These are phyloP conservation scores for Pao palembangensis DNA, from an alignment of 2,113 vertebrate species.

Conservation along the genomic window DNA sequence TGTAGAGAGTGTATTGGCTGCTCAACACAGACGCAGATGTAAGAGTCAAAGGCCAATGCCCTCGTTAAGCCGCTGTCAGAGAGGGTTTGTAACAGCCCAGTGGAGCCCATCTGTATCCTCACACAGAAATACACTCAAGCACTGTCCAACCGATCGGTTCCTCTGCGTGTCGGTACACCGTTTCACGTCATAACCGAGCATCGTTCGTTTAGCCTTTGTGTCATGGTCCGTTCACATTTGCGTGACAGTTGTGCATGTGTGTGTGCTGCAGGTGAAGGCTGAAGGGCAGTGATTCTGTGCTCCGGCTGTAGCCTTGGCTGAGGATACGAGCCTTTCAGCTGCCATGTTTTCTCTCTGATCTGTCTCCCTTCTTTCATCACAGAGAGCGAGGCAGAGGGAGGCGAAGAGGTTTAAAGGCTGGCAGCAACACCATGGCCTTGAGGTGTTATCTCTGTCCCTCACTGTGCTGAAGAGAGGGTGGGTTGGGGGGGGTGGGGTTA, in stretches of 20 bases:
- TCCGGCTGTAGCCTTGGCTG: constrained; percentile 48
- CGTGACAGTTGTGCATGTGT: not conserved
- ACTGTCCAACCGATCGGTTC: constrained; percentile 19
- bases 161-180: not conserved
- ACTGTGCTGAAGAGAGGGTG: constrained; percentile 48
- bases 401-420: constrained; percentile 60
- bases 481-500: constrained; percentile 11
- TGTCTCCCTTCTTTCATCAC: constrained; percentile 56
- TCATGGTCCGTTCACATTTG: not conserved
- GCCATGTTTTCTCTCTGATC: constrained; percentile 64
- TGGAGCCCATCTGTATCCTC: constrained; percentile 57
- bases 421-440: constrained; percentile 66
- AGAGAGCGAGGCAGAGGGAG: constrained; percentile 56
- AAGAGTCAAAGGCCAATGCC: constrained; percentile 66
- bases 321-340: constrained; percentile 51
- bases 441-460: constrained; percentile 71
- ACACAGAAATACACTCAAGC: constrained; percentile 31
- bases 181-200: not conserved
- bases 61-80: constrained; percentile 69
- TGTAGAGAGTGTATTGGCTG: constrained; percentile 50
- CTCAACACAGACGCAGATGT: constrained; percentile 57
- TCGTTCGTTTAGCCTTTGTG: not conserved
- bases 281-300: constrained; percentile 43
- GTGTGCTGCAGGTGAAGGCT: constrained; percentile 34
- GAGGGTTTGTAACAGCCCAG: constrained; percentile 69